Conservation (phyloP, 2,888 invertebrate genomes). For the Spodoptera exigua region DNA sequence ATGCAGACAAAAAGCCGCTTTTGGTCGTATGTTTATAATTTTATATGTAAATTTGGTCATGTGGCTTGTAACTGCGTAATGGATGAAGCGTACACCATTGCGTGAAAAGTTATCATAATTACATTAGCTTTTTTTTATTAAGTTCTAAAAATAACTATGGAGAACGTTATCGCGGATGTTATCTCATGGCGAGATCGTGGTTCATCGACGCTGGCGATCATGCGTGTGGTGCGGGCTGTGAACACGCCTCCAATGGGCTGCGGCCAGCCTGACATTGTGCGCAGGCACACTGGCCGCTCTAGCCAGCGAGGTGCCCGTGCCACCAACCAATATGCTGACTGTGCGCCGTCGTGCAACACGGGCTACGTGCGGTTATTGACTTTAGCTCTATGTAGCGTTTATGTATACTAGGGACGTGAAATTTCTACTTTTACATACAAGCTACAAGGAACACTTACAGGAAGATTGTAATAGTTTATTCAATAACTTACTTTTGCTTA, state of each 20-base stretch:
- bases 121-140: slow-evolving; percentile 84
- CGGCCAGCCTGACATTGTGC: slow-evolving; percentile 41
- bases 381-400: slow-evolving; percentile 51
- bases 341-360: slow-evolving; percentile 24
- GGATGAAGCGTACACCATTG: slow-evolving; percentile 55
- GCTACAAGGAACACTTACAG: not conserved
- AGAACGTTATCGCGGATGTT: slow-evolving; percentile 85
- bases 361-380: slow-evolving; percentile 66
- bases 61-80: slow-evolving; percentile 18
- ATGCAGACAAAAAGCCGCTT: slow-evolving; percentile 15
- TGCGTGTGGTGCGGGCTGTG: slow-evolving; percentile 50
- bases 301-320: slow-evolving; percentile 38
- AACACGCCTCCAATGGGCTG: slow-evolving; percentile 53
- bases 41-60: slow-evolving; percentile 16
- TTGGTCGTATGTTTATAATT: slow-evolving; percentile 6
- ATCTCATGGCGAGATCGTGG: slow-evolving; percentile 84
- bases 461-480: not conserved
- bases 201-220: slow-evolving; percentile 57
- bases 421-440: not conserved
- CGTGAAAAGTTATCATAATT: slow-evolving; percentile 74
- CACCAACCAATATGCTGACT: slow-evolving; percentile 34
- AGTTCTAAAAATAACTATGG: slow-evolving; percentile 82
- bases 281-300: slow-evolving; percentile 18
- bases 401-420: slow-evolving; percentile 20
- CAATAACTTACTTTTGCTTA: not conserved